These are phyloP conservation scores for Myrmecobius fasciatus DNA, from an alignment of 2,113 vertebrate species.

Conservation along the genomic window DNA sequence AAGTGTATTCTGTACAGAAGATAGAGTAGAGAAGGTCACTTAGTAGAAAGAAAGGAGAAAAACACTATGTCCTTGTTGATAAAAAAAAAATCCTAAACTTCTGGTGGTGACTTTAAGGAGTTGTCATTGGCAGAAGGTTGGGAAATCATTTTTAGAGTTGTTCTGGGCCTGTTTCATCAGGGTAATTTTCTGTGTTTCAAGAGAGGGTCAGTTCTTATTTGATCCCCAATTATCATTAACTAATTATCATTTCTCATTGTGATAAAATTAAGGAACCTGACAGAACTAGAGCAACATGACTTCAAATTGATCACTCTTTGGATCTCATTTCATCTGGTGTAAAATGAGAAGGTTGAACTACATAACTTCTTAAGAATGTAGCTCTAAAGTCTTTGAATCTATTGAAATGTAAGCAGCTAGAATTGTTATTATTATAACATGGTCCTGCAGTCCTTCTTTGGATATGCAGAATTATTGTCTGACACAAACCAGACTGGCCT, in stretches of 20 bases:
- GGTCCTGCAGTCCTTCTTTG: background rate
- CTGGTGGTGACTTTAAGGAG: background rate
- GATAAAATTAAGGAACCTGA: background rate
- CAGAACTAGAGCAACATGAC: background rate
- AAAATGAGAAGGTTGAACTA: background rate
- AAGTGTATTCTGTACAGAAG: background rate
- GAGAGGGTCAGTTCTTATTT: background rate
- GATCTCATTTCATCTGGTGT: background rate
- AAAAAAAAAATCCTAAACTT: too few relatives aligned
- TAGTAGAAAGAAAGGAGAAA: background rate
- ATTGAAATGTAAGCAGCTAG: background rate
- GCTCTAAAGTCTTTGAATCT: background rate
- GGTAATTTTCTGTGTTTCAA: background rate
- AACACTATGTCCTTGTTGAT: background rate
- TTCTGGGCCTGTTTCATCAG: background rate
- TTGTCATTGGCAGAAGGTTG: background rate
- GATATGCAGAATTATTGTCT: background rate
- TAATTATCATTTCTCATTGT: background rate
- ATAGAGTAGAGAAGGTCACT: background rate
- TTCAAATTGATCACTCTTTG: background rate
- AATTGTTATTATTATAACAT: background rate
- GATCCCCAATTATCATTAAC: background rate
- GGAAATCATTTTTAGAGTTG: background rate
- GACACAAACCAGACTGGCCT: background rate
- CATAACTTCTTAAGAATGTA: background rate